Evolutionary conservation across 2,797 vertebrate species (phyloP), one percentile per base, ranked within the genome.

Genomic region (Dryobates pubescens): DNA sequence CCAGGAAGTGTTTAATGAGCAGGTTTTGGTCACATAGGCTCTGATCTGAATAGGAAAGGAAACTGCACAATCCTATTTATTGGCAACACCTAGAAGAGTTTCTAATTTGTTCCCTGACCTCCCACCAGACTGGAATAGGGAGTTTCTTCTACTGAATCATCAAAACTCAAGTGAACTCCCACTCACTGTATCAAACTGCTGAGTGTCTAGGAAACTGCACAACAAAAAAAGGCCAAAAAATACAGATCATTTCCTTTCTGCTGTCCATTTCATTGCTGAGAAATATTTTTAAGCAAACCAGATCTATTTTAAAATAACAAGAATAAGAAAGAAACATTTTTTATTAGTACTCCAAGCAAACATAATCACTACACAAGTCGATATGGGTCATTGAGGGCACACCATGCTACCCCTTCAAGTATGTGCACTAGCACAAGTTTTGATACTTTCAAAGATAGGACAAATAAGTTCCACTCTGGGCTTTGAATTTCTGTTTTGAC

Each of bases 41-140:
- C 53, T 94, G 30, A 76, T 74, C 36, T 72, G 51, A 90, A 73
- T 26, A 81, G 30, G 38, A 64, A 57, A 80, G 29, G 56, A 88
- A 94, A 89, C n/a, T 73, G 57, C 24, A 81, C 16, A 87, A 86
- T 24, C 24, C 17, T 59, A 16, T 30, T 79, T 68, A 71, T 41
- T 74, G 26, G 79, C 58, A 92, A 84, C 26, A 69, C 41, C 45
- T 54, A 51, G 69, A 81, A 56, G n/a, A 90, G 57, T 89, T 95
- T 94, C 72, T 72, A 82, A 94, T 94, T 91, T 89, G 38, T 38
- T 86, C 30, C 63, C 78, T 87, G 72, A 82, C 56, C 47, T 92
- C 67, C 13, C 32, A 80, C 34, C 72, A 90, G 29, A 62, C 75
- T 88, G 65, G 43, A 92, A 86, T 82, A 78, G 43, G 53, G 72